phyloP scores from a whole-genome alignment of 2,888 invertebrate genomes.

The Tipula confusa region DNA sequence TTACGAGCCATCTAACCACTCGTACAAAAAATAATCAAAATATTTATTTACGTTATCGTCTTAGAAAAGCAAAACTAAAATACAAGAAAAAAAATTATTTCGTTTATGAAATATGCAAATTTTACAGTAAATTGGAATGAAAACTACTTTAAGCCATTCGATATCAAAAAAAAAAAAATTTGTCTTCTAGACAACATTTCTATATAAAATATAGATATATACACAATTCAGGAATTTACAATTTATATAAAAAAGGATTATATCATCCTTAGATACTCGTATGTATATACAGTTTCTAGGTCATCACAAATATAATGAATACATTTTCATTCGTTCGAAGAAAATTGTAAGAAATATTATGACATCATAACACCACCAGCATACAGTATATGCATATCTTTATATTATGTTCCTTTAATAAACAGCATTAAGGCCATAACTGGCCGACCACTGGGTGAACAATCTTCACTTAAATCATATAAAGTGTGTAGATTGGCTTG shows the following conservation, averaged over 20 bases:
- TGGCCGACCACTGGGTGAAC: no score
- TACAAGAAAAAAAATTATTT: neutral
- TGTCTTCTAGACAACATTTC: neutral
- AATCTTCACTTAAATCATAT: no score
- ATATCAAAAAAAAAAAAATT: neutral
- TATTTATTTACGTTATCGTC: neutral
- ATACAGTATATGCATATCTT: no score
- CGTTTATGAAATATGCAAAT: neutral
- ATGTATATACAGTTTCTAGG: neutral
- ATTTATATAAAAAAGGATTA: slow-evolving; percentile 3
- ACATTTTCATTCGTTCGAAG: neutral
- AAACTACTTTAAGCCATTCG: neutral
- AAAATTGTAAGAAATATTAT: neutral
- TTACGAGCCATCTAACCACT: neutral
- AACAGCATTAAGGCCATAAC: no score
- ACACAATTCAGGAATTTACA: neutral
- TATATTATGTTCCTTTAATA: no score
- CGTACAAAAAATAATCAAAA: neutral
- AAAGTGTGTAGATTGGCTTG: no score
- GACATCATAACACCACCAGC: neutral
- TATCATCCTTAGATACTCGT: neutral
- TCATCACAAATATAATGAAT: slow-evolving; percentile 25
- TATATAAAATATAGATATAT: neutral
- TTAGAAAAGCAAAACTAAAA: neutral
- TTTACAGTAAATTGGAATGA: neutral